Evolutionary conservation across 2,888 invertebrate species (phyloP).

Genomic region (Drosophila hamatofila): DNA sequence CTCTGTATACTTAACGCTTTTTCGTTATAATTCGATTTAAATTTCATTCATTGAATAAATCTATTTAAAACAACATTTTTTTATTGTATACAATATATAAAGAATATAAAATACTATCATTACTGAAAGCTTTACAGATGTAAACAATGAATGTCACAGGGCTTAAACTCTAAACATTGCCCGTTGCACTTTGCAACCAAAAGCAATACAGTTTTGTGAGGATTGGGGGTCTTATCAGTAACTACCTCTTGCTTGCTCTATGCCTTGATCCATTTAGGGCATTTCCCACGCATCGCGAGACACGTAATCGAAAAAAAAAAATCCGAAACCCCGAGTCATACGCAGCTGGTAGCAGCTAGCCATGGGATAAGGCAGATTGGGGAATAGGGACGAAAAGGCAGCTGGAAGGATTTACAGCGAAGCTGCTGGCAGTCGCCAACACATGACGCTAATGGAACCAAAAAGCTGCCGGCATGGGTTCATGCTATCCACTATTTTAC

Average conservation of each 20-base stretch:
- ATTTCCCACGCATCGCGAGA: conserved; percentile 17
- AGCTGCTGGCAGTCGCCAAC: conserved; percentile 34
- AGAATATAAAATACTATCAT: not conserved
- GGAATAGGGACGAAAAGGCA: not conserved
- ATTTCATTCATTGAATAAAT: no score
- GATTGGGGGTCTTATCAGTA: not conserved
- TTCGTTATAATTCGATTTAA: no score
- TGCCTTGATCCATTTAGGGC: conserved; percentile 23
- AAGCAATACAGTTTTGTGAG: not conserved
- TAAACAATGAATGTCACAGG: no score
- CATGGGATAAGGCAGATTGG: not conserved
- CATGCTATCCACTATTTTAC: conserved; percentile 19
- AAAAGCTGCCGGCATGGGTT: conserved; percentile 38
- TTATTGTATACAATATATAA: not conserved
- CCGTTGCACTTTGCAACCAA: not conserved
- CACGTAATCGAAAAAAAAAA: conserved; percentile 33
- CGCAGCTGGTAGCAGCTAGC: conserved; percentile 31
- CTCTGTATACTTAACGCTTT: no score
- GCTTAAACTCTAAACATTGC: not conserved
- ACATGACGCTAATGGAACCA: conserved; percentile 63
- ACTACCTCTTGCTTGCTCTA: not conserved
- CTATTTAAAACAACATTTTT: no score
- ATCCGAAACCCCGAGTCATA: conserved; percentile 1
- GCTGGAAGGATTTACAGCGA: conserved; percentile 27
- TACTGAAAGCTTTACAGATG: not conserved